These are phyloP conservation scores for Silurus asotus DNA, from an alignment of 2,113 vertebrate species.

Conservation along the genomic window DNA sequence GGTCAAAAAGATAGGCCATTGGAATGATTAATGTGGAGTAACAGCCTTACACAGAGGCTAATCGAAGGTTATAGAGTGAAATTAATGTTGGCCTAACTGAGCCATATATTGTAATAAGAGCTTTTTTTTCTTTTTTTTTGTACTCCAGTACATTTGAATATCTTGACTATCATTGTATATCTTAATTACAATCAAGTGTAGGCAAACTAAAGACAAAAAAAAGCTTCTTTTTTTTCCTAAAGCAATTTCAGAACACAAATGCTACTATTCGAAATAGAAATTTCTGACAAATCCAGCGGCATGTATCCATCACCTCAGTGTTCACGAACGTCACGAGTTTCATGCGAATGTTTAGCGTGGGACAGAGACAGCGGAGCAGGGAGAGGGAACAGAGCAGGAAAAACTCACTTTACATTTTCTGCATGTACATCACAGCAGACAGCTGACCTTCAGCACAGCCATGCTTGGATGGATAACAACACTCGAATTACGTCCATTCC, in stretches of 20 bases:
- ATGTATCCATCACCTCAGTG: neutral
- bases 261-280: neutral
- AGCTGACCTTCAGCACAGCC: constrained; percentile 72
- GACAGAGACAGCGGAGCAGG: constrained; percentile 12
- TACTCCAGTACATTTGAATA: neutral
- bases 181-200: constrained; percentile 24
- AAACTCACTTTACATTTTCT: constrained; percentile 68
- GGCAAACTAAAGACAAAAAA: neutral
- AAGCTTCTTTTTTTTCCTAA: neutral
- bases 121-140: neutral
- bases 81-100: constrained; percentile 38
- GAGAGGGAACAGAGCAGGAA: constrained; percentile 36
- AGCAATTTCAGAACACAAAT: neutral
- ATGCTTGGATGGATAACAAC: constrained; percentile 63
- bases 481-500: constrained; percentile 62
- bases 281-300: neutral
- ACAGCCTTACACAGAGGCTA: constrained; percentile 32
- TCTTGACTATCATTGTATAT: constrained; percentile 28
- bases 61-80: constrained; percentile 40
- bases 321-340: constrained; percentile 5
- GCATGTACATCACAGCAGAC: constrained; percentile 70
- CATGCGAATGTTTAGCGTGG: constrained; percentile 15
- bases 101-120: constrained; percentile 41
- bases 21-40: constrained; percentile 39
- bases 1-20: constrained; percentile 37